Percentiles rank a stretch among this genome's conserved stretches.
These are phyloP conservation scores for Xerus rutilus DNA, from an alignment of 2,797 vertebrate species.

Conservation along the genomic window DNA sequence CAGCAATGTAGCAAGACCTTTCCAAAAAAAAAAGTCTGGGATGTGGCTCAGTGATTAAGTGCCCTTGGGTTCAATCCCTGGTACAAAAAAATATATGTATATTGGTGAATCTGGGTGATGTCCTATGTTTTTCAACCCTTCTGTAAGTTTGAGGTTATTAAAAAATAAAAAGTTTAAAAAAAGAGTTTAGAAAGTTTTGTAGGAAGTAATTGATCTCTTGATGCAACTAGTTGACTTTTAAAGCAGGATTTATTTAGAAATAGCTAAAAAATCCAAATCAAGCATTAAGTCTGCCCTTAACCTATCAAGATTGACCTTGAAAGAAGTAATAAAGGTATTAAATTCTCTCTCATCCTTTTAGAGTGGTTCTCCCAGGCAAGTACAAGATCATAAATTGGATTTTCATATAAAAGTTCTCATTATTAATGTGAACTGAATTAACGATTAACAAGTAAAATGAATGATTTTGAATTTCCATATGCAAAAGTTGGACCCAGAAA, in stretches of 20 bases:
- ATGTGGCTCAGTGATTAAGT: too few species aligned
- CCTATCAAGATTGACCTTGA: slow-evolving; percentile 24
- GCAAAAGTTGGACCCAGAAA: slow-evolving; percentile 5
- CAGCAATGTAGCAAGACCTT: too few species aligned
- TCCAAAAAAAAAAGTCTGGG: too few species aligned
- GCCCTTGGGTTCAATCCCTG: too few species aligned
- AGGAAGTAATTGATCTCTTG: slow-evolving; percentile 32
- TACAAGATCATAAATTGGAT: not conserved
- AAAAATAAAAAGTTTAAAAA: not conserved
- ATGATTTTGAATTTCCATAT: slow-evolving; percentile 25
- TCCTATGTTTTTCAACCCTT: not conserved
- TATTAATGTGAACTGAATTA: slow-evolving; percentile 21
- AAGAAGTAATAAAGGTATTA: not conserved
- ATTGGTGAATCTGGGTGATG: not conserved
- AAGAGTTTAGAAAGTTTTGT: not conserved
- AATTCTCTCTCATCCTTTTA: slow-evolving; percentile 31
- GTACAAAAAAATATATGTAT: too few species aligned
- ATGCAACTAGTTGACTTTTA: slow-evolving; percentile 39
- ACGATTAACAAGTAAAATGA: slow-evolving; percentile 21
- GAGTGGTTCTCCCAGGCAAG: not conserved
- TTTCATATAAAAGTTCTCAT: not conserved
- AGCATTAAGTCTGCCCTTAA: not conserved
- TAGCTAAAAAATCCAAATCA: not conserved
- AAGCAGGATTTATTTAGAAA: slow-evolving; percentile 53
- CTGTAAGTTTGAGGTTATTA: slow-evolving; percentile 40